These are phyloP conservation scores for Macrochelys suwanniensis DNA, from an alignment of 2,797 vertebrate species.

Conservation along the genomic window DNA sequence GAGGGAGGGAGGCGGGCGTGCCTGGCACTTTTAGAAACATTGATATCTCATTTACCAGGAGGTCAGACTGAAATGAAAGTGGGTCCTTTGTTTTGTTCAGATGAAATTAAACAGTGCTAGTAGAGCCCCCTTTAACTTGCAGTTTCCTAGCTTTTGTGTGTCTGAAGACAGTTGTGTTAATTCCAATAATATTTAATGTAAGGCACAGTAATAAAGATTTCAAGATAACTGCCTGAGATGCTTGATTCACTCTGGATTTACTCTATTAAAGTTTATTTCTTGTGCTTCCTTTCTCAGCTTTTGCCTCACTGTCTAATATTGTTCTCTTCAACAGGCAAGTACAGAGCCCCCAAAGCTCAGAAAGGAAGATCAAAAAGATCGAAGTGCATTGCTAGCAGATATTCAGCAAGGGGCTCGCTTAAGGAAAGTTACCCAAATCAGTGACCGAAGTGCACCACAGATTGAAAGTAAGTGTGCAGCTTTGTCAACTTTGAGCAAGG, in stretches of 20 bases:
- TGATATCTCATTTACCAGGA: background rate
- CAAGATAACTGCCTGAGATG: background rate
- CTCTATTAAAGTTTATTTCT: background rate
- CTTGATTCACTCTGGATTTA: background rate
- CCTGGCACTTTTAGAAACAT: background rate
- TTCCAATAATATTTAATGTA: background rate
- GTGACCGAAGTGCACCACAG: constrained; percentile 91
- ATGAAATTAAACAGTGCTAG: background rate
- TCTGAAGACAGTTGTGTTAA: background rate
- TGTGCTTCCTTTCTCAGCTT: background rate
- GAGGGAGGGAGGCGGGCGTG: background rate
- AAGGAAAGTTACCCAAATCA: constrained; percentile 90
- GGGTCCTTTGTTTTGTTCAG: background rate
- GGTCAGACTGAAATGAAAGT: background rate
- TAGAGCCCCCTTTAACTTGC: background rate
- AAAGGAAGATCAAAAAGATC: constrained; percentile 82
- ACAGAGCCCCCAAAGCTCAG: constrained; percentile 75
- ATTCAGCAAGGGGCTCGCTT: constrained; percentile 94
- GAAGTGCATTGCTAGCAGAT: constrained; percentile 91
- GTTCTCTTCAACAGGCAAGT: constrained; percentile 70
- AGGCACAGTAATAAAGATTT: background rate
- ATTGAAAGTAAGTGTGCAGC: constrained; percentile 88
- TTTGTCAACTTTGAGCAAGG: background rate
- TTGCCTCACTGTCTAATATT: background rate
- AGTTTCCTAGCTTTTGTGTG: background rate